These are phyloP conservation scores for Myoxocephalus aenaeus DNA, from an alignment of 2,797 vertebrate genomes.

Conservation along the genomic window DNA sequence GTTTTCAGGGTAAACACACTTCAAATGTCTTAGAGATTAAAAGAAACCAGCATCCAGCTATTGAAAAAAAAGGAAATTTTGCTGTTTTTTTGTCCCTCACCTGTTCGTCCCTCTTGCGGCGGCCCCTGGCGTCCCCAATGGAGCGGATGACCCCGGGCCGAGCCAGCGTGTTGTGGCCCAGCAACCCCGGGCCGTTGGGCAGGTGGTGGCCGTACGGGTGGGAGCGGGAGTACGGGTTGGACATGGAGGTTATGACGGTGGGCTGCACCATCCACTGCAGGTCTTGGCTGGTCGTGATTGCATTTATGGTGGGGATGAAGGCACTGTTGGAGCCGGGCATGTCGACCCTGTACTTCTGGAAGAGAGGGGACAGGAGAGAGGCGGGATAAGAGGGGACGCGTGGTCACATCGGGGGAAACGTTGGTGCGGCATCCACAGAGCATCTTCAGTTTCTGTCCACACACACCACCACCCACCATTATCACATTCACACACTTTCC, in stretches of 20 bases:
- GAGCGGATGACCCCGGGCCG: constrained; percentile 97
- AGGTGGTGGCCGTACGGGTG: constrained; percentile 94
- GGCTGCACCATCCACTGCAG: constrained; percentile 99
- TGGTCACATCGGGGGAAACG: not conserved
- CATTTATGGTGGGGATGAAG: constrained; percentile 99
- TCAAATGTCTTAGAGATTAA: not conserved
- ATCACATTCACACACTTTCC: constrained; percentile 63
- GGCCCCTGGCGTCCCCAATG: constrained; percentile 92
- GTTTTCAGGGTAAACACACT: not conserved
- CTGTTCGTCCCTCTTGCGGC: constrained; percentile 96
- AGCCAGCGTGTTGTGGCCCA: constrained; percentile 91
- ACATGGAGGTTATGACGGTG: constrained; percentile 99
- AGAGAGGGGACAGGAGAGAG: not conserved
- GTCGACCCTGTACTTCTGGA: constrained; percentile 97
- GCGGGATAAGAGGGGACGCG: not conserved
- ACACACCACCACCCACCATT: constrained; percentile 40
- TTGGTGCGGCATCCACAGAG: not conserved
- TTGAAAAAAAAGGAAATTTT: not conserved
- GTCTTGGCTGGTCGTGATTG: constrained; percentile 99
- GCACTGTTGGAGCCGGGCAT: constrained; percentile 99
- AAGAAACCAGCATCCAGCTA: not conserved
- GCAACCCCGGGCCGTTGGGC: constrained; percentile 87
- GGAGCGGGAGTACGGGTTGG: constrained; percentile 93
- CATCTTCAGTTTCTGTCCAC: not conserved
- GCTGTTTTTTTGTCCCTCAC: constrained; percentile 72